Conservation (phyloP, 2,888 invertebrate species). For the Chrysolina haemoptera region DNA sequence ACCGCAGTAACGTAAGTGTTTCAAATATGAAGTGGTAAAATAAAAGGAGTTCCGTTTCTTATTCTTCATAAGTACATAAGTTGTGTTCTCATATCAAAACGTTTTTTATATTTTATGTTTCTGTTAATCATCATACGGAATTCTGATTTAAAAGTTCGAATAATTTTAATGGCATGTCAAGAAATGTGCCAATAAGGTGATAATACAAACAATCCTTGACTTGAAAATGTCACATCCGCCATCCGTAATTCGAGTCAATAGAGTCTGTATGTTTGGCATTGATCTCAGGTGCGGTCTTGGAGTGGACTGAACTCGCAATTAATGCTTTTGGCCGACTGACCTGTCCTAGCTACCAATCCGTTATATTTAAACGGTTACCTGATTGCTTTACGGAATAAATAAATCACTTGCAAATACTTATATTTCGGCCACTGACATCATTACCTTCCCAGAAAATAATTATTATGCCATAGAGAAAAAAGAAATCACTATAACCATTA, state of each 20-base stretch:
- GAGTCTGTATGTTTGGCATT: slow-evolving; percentile 18
- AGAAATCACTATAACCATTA: no score
- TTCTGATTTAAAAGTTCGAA: not conserved
- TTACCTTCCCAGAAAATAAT: not conserved
- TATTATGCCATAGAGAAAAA: not conserved
- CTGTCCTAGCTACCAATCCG: slow-evolving; percentile 63
- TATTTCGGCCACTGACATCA: not conserved
- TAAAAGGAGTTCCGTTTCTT: no score
- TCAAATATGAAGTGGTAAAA: no score
- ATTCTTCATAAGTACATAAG: no score
- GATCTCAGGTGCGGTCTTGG: slow-evolving; percentile 36
- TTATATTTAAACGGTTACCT: slow-evolving; percentile 62
- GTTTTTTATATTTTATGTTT: no score
- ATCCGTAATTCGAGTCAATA: slow-evolving; percentile 15
- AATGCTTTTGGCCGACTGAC: slow-evolving; percentile 65
- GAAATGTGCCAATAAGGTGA: slow-evolving; percentile 13
- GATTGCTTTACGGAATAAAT: slow-evolving; percentile 40
- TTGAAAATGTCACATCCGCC: slow-evolving; percentile 11
- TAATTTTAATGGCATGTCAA: not conserved
- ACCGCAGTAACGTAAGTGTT: no score
- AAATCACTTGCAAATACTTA: not conserved
- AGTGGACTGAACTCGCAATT: slow-evolving; percentile 47
- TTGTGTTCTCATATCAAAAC: no score
- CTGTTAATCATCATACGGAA: not conserved
- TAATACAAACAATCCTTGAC: slow-evolving; percentile 12